Evolutionary conservation across 2,797 vertebrate species (phyloP).

Genomic region (Coilia nasus): DNA sequence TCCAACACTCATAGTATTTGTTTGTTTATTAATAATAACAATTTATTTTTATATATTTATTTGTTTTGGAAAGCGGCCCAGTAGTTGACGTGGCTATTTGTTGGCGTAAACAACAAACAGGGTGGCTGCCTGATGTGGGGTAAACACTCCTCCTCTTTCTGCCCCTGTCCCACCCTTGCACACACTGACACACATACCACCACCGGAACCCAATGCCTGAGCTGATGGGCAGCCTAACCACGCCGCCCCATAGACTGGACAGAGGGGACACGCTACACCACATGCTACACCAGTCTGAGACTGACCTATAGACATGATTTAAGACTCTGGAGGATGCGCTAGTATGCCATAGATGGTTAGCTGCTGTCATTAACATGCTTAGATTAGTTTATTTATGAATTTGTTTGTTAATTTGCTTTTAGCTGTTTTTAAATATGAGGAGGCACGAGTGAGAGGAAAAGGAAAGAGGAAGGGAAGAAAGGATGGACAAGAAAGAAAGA

Average conservation of each 20-base stretch:
- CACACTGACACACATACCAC: not conserved
- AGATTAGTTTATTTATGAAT: too few species aligned
- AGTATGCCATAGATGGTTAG: not conserved
- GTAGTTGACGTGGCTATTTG: not conserved
- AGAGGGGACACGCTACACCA: too few species aligned
- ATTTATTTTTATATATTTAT: too few species aligned
- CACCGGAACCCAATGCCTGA: too few species aligned
- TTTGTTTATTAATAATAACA: too few species aligned
- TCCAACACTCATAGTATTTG: not conserved
- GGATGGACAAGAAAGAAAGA: slow-evolving; percentile 36
- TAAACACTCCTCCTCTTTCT: not conserved
- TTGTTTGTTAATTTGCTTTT: too few species aligned
- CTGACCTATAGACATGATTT: too few species aligned
- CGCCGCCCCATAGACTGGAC: too few species aligned
- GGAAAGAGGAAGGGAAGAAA: not conserved
- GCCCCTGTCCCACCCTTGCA: not conserved
- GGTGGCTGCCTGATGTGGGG: not conserved
- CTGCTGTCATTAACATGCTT: not conserved
- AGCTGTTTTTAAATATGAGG: not conserved
- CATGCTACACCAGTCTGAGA: too few species aligned
- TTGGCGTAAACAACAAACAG: not conserved
- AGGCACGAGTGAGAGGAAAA: not conserved
- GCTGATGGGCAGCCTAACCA: too few species aligned
- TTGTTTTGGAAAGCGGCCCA: not conserved
- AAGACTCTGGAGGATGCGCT: not conserved